These are phyloP conservation scores for Pachyuromys duprasi DNA, from an alignment of 2,797 vertebrate species.

Conservation along the genomic window DNA sequence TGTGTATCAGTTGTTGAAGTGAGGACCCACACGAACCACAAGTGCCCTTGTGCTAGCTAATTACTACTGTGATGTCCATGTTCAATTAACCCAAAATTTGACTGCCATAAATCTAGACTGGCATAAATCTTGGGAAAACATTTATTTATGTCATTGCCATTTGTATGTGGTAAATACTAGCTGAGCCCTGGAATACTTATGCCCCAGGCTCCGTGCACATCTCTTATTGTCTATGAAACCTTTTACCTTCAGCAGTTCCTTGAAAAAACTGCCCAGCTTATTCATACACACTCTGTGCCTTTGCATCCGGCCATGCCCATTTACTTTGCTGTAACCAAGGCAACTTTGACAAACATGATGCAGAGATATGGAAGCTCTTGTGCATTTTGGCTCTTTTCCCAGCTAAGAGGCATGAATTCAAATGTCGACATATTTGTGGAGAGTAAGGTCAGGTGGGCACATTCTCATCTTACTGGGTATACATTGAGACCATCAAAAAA, in stretches of 20 bases:
- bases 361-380: neutral
- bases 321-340: neutral
- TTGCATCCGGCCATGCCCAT: neutral
- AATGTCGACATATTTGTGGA: too few species aligned
- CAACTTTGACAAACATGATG: neutral
- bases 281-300: rapidly evolving
- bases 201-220: too few species aligned
- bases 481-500: neutral
- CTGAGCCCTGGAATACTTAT: too few species aligned
- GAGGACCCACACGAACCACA: neutral
- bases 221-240: rapidly evolving
- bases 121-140: neutral
- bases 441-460: neutral
- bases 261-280: neutral
- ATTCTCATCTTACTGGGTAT: neutral
- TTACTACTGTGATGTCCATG: neutral
- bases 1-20: too few species aligned
- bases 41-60: neutral
- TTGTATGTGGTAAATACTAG: too few species aligned
- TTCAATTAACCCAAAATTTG: neutral
- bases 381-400: neutral
- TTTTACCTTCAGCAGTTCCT: neutral
- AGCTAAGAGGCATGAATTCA: neutral
- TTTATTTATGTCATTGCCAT: neutral
- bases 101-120: neutral